Percentiles rank a stretch among this genome's conserved stretches.
Evolutionary conservation across 2,113 vertebrate species (phyloP).

Genomic region (Strigops habroptila): DNA sequence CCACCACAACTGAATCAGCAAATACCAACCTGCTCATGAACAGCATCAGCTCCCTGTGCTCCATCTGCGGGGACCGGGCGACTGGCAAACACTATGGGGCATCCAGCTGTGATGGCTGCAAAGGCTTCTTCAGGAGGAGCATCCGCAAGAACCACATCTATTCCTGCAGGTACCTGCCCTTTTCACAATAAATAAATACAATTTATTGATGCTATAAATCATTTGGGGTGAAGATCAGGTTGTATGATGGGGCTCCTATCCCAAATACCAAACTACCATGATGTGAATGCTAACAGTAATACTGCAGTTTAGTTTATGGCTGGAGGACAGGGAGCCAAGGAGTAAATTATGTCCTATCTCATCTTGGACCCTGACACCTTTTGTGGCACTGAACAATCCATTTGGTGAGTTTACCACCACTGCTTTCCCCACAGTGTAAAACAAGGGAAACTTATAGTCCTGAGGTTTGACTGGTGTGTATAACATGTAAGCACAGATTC

Average conservation of each 20-base stretch:
- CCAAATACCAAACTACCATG: fast-evolving
- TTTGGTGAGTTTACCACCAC: not conserved
- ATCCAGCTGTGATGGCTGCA: constrained; percentile 84
- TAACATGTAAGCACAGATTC: not conserved
- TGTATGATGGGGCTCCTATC: fast-evolving
- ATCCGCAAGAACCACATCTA: constrained; percentile 84
- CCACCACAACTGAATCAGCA: not conserved
- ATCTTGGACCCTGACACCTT: not conserved
- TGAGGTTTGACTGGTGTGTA: not conserved
- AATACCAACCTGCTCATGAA: constrained; percentile 46
- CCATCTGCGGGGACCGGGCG: constrained; percentile 80
- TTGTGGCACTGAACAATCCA: fast-evolving
- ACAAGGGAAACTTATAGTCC: not conserved
- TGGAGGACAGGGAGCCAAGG: not conserved
- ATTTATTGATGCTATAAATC: fast-evolving
- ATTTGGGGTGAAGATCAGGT: not conserved
- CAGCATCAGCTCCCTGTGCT: constrained; percentile 65
- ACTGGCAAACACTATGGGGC: constrained; percentile 83
- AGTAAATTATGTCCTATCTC: not conserved
- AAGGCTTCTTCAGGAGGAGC: constrained; percentile 84
- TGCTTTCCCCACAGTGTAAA: not conserved
- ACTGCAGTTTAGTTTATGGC: not conserved
- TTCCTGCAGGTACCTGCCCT: constrained; percentile 76
- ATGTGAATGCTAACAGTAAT: fast-evolving
- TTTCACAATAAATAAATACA: fast-evolving